A percentile compares a stretch with the other conserved stretches of the same genome.
Conservation (phyloP, 2,113 vertebrate genomes). For the Myiozetetes cayanensis region DNA sequence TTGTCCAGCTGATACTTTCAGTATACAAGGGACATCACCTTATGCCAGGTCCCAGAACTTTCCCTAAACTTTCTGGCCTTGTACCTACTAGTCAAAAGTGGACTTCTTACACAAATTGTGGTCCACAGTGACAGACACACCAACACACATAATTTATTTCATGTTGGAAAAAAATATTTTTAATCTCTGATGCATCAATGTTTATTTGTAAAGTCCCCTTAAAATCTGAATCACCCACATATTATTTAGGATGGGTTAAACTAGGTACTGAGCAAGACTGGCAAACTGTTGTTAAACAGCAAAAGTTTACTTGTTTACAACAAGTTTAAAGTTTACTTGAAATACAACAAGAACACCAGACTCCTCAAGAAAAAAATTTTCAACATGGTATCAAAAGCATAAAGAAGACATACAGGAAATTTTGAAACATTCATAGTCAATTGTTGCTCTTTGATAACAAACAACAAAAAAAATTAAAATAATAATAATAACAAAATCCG, state of each 20-base stretch:
- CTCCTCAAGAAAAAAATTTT: neutral
- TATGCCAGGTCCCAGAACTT: neutral
- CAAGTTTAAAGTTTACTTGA: neutral
- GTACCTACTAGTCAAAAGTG: neutral
- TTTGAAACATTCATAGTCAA: neutral
- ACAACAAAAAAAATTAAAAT: neutral
- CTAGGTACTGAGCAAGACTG: neutral
- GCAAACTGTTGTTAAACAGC: neutral
- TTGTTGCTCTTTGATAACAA: neutral
- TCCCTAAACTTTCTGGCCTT: neutral
- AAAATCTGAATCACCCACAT: neutral
- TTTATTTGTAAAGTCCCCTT: neutral
- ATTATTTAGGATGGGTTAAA: neutral
- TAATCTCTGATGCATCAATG: neutral
- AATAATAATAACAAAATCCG: too few relatives aligned
- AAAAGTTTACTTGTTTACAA: neutral
- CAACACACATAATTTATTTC: fast-evolving
- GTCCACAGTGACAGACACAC: neutral
- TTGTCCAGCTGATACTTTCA: neutral
- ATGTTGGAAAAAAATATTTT: neutral
- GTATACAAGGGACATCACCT: neutral
- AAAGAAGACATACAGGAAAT: neutral
- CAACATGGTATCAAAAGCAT: neutral
- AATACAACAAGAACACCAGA: neutral
- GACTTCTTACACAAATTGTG: neutral